Base-by-base conservation (phyloP, 2,113 vertebrate species). In the Vireo altiloquus region DNA sequence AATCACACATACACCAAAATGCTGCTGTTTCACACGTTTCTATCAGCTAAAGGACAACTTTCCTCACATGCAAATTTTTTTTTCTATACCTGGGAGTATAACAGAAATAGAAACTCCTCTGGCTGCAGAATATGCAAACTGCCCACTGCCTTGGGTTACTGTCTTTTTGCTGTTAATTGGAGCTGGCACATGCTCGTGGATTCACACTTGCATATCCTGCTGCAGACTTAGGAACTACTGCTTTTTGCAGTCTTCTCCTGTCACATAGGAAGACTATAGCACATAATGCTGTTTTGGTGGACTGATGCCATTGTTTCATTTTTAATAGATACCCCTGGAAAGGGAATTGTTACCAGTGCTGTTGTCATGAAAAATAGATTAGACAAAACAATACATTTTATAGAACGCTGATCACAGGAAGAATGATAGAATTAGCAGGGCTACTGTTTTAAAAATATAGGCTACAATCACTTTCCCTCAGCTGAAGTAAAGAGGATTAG, bases 41-140 rank as follows among this genome's bases (percentile, higher is more conserved):
- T 66, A 15, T 30, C 63, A 63, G 50, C 35, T 61, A 42, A 90
- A 94, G 39, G n/a, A 85, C 30, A 56, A 25, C 10, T 52, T 71
- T 61, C 42, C 52, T 68, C 46, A 68, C 25, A 44, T 15, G 37
- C 18, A 52, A n/a, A 42, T 75, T 59, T 70, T 39, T 57, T 57
- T 59, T 54, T 33, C 46, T 35, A 1, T 72, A 95, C 81, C 77
- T 94, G 70, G 20, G n/a, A 76, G 37, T 64, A 11, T 16, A 82
- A 78, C 65, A 87, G 64, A 87, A 95, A 94, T 64, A 94, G 69
- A 89, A 97, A 60, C 31, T 81, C 47, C 24, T 86, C 77, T 60
- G 65, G 44, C 72, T 84, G 77, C 57, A 84, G 65, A 92, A 78
- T 71, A 64, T 2, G 3, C 24, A 57, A 87, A 84, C 30, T 91